Evolutionary conservation across 2,888 invertebrate genomes (phyloP), one percentile per base, ranked within the genome.

Genomic region (Iphiclides podalirius): DNA sequence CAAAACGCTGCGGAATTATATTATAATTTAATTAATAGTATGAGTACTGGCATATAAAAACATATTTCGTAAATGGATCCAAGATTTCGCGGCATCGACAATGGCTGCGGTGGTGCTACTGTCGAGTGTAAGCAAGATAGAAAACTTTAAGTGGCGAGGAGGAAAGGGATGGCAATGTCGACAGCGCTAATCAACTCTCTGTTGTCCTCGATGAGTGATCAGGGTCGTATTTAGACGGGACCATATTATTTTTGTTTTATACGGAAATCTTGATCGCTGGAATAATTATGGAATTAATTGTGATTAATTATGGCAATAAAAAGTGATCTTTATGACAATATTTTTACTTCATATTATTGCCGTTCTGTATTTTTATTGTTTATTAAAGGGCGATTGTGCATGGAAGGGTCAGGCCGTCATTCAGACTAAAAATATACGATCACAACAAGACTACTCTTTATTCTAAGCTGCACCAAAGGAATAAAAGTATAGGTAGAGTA

Each of bases 181-280:
- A 71, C 65, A 59, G 60, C 72, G 79, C 76, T 82, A 83, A 82
- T 82, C 80, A 82, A 81, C 70, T 75, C 62, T 50, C 65, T 74
- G 76, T 76, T 80, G 76, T 80, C 74, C 63, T 64, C 65, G 63
- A 69, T 60, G 58, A 52, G 59, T 42, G 36, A 11, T 33, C 60
- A 59, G 74, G 72, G 67, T 36, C 64, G 79, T 64, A 75, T 49
- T 72, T 37, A 14, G n/a, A 7, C 49, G 65, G 54, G 16, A 52
- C 11, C 7, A 42, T 34, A 44, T 51, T 31, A 35, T 33, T 40
- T 50, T 52, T 44, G 13, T 13, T 35, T 39, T 16, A 11, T 17
- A 12, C 4, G 15, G 33, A 8, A 15, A 15, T 31, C 11, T 33
- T 41, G 8, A 12, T 14, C n/a, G n/a, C n/a, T n/a, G n/a, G n/a